A percentile compares a stretch with the other conserved stretches of the same genome.
phyloP scores from a whole-genome alignment of 2,888 invertebrate species.

The Lasioglossum leucozonium region DNA sequence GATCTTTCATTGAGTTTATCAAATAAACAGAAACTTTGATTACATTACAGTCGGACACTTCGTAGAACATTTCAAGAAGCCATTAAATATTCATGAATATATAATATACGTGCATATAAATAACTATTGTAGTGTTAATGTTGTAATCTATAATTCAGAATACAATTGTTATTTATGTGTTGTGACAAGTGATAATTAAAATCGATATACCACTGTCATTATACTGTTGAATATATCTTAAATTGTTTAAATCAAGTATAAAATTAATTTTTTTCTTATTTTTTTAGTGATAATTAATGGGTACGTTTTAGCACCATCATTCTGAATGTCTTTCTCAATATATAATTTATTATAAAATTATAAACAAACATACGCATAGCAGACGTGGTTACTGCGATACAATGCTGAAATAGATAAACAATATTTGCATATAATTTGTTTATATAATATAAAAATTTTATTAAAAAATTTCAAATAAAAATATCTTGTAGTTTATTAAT shows the following conservation, averaged over 20 bases:
- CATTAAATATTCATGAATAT: background rate
- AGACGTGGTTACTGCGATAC: too few relatives aligned
- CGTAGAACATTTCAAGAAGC: background rate
- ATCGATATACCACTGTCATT: background rate
- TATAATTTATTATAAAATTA: too few relatives aligned
- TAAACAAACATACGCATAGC: too few relatives aligned
- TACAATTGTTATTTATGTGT: background rate
- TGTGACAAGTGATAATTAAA: too few relatives aligned
- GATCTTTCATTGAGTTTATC: background rate
- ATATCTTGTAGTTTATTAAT: background rate
- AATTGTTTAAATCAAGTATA: background rate
- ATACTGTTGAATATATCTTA: background rate
- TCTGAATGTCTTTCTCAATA: too few relatives aligned
- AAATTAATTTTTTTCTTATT: background rate
- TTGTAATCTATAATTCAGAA: background rate
- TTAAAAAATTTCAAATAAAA: background rate
- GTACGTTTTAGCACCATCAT: background rate
- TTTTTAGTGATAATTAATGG: background rate
- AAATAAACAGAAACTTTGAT: background rate
- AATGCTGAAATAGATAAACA: too few relatives aligned
- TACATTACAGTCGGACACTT: too few relatives aligned
- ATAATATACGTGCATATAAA: too few relatives aligned
- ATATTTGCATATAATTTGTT: too few relatives aligned
- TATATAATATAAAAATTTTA: background rate
- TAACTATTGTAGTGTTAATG: background rate